phyloP scores from a whole-genome alignment of 2,888 invertebrate genomes.

The Polyommatus icarus region DNA sequence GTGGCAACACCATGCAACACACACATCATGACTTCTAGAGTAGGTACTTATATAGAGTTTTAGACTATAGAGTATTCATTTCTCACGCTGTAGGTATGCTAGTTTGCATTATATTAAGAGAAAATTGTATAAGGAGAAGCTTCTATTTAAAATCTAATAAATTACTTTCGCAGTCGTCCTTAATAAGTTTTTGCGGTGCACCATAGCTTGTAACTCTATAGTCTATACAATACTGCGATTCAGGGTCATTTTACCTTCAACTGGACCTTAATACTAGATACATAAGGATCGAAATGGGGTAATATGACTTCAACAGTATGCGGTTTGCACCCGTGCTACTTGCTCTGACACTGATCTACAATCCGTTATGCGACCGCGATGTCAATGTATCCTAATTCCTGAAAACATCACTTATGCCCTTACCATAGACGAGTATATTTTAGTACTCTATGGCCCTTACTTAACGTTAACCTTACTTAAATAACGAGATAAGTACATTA shows the following conservation, averaged over 20 bases:
- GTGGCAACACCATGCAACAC: too few species aligned
- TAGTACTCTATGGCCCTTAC: too few species aligned
- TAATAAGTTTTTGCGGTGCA: constrained; percentile 7
- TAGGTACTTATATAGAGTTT: too few species aligned
- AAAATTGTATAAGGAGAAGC: background rate
- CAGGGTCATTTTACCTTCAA: background rate
- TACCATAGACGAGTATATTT: too few species aligned
- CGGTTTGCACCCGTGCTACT: background rate
- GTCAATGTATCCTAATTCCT: background rate
- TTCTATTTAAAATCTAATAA: background rate
- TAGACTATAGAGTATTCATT: background rate
- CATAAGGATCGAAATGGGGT: background rate
- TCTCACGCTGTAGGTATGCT: background rate
- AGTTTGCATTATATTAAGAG: background rate
- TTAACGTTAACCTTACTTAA: too few species aligned
- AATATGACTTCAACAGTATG: too few species aligned
- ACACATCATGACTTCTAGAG: too few species aligned
- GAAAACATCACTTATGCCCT: background rate
- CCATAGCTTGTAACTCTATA: background rate
- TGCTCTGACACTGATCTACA: background rate
- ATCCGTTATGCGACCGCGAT: background rate
- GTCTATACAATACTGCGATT: background rate
- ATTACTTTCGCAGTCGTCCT: background rate
- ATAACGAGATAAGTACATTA: too few species aligned
- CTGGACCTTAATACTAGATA: background rate